Evolutionary conservation across 2,113 vertebrate species (phyloP), one percentile per base, ranked within the genome.

Genomic region (Atlantisia rogersi): DNA sequence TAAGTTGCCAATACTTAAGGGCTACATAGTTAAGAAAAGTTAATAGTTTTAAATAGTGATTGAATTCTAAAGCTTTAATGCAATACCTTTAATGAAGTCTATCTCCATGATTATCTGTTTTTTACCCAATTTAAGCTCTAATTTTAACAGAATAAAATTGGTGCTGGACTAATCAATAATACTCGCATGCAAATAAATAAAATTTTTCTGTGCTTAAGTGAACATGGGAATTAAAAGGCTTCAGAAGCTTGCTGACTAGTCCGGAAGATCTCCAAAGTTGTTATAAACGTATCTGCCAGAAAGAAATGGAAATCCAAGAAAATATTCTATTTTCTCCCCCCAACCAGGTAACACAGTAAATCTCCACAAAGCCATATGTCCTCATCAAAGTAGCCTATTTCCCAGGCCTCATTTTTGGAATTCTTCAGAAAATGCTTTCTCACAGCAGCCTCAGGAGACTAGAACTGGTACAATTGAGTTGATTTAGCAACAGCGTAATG

Each of bases 161-260:
- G 46, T 84, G 11, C 31, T 64, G 68, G 56, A 56, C n/a, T 82
- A 67, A 71, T 59, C 73, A 95, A 69, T 63, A 94, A 82, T 55
- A 39, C 11, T 62, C 78, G 11, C 35, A 69, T 12, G 13, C 37
- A 90, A 91, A 90, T 40, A 84, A 82, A 76, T 26, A 87, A 92
- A 87, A 80, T 80, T 88, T 80, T 94, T 78, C 56, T 82, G 28
- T n/a, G 65, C 31, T 84, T 90, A 96, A 88, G 32, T 63, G 73
- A 82, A 67, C 48, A 59, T 1, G 31, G 58, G 53, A 93, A 56
- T 92, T 70, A 63, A 65, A 91, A 75, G 26, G 40, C 55, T 92
- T 91, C 52, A 82, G 60, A 88, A 93, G 42, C 50, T 62, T 91
- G 52, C 32, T 86, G 68, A 62, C 56, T 62, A 76, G 32, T n/a